Conservation (phyloP, 2,797 vertebrate species). For the Capromys pilorides region DNA sequence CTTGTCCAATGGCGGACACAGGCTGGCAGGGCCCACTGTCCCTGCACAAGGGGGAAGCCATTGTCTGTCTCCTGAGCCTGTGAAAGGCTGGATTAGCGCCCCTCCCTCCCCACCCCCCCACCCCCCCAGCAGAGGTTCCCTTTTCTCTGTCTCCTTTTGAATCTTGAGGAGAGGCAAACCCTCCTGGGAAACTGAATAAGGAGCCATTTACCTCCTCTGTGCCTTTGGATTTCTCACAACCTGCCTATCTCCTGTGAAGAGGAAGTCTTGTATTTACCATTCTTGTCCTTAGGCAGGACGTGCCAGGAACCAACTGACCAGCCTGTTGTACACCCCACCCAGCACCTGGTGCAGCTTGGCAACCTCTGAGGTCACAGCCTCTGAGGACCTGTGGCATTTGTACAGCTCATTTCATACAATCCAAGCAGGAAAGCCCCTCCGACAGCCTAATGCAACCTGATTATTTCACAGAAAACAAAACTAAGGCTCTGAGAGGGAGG, state of each 20-base stretch:
- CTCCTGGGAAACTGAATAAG: constrained; percentile 55
- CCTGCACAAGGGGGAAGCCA: constrained; percentile 68
- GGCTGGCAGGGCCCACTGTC: constrained; percentile 28
- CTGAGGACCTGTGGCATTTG: not conserved
- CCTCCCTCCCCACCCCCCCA: constrained; percentile 78
- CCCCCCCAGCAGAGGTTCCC: constrained; percentile 71
- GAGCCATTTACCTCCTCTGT: constrained; percentile 32
- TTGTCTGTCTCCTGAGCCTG: constrained; percentile 82
- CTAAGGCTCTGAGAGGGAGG: not conserved
- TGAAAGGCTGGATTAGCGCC: constrained; percentile 85
- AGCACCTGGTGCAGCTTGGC: not conserved
- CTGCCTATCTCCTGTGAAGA: not conserved
- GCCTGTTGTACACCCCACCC: not conserved
- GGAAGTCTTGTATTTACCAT: constrained; percentile 52
- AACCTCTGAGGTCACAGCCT: not conserved
- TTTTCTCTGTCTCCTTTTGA: constrained; percentile 77
- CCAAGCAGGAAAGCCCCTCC: not conserved
- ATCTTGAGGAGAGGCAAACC: constrained; percentile 20
- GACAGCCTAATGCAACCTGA: not conserved
- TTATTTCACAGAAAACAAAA: constrained; percentile 5
- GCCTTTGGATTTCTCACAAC: constrained; percentile 34
- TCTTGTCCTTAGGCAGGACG: not conserved
- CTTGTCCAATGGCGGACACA: constrained; percentile 78
- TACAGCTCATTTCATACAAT: not conserved
- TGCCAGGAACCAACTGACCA: not conserved